These are phyloP conservation scores for Megalonaias nervosa DNA, from an alignment of 1,140 invertebrate species.

Conservation along the genomic window DNA sequence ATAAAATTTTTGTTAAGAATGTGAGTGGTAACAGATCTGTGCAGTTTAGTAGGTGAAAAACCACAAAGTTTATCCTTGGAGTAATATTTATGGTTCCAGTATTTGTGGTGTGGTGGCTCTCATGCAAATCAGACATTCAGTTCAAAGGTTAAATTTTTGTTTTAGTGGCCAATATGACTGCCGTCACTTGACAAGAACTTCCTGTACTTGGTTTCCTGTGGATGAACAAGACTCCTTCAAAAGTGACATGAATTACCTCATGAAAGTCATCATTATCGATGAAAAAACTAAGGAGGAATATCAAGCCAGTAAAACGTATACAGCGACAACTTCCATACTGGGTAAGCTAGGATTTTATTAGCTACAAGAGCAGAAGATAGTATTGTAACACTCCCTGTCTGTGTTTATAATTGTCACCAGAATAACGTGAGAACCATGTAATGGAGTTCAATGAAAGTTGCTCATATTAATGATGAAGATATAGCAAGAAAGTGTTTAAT, in stretches of 20 bases:
- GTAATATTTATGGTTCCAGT: too few relatives aligned
- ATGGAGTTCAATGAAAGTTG: background rate
- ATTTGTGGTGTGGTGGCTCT: too few relatives aligned
- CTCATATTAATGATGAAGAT: too few relatives aligned
- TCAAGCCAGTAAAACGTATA: constrained; percentile 4
- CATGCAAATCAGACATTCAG: too few relatives aligned
- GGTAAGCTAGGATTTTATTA: constrained; percentile 6
- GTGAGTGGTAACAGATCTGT: too few relatives aligned
- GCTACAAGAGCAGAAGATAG: background rate
- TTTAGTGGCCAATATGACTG: constrained; percentile 12
- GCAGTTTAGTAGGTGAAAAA: too few relatives aligned
- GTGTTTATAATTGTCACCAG: background rate
- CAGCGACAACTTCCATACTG: constrained; percentile 15
- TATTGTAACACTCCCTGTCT: background rate
- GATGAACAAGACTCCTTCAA: constrained; percentile 21
- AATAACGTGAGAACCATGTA: background rate
- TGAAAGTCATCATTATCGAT: constrained; percentile 15
- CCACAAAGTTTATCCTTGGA: too few relatives aligned
- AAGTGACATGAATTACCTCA: constrained; percentile 4
- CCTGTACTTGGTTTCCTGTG: constrained; percentile 22
- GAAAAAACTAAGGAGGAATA: background rate
- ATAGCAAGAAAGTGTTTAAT: too few relatives aligned
- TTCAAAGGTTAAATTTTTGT: too few relatives aligned
- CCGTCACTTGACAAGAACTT: constrained; percentile 16
- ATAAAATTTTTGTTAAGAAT: too few relatives aligned